phyloP scores from a whole-genome alignment of 1,140 invertebrate species.

The Ericerus pela region DNA sequence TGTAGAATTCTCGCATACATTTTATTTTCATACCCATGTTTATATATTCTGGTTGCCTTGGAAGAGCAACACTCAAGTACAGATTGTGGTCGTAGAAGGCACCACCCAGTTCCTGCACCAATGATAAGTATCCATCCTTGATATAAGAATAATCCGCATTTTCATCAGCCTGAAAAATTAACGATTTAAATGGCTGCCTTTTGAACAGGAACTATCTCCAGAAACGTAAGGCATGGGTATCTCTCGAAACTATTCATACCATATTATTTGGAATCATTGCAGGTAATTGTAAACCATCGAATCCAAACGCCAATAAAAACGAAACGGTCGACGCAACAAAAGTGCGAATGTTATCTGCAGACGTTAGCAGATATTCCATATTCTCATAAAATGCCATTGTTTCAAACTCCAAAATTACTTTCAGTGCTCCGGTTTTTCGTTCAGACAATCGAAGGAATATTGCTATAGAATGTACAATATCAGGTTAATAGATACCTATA shows the following conservation, averaged over 20 bases:
- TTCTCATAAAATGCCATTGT: neutral
- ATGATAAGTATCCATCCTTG: neutral
- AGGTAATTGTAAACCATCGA: conserved; percentile 1
- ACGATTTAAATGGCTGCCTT: too few species aligned
- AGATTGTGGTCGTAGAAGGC: neutral
- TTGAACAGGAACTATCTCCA: too few species aligned
- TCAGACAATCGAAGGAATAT: neutral
- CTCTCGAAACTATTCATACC: neutral
- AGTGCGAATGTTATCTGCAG: neutral
- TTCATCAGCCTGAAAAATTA: neutral
- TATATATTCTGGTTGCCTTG: neutral
- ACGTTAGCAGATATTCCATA: neutral
- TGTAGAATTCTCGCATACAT: too few species aligned
- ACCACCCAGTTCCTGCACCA: neutral
- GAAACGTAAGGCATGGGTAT: too few species aligned
- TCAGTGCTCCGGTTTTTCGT: neutral
- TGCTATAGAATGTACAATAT: neutral
- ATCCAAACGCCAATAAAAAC: neutral
- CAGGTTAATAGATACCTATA: neutral
- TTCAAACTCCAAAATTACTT: neutral
- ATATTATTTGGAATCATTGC: neutral
- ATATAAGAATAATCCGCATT: neutral
- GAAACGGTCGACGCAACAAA: neutral
- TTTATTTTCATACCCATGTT: neutral
- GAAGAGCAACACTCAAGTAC: neutral